Evolutionary conservation across 2,888 invertebrate species (phyloP).

Genomic region (Lochmaea crataegi): DNA sequence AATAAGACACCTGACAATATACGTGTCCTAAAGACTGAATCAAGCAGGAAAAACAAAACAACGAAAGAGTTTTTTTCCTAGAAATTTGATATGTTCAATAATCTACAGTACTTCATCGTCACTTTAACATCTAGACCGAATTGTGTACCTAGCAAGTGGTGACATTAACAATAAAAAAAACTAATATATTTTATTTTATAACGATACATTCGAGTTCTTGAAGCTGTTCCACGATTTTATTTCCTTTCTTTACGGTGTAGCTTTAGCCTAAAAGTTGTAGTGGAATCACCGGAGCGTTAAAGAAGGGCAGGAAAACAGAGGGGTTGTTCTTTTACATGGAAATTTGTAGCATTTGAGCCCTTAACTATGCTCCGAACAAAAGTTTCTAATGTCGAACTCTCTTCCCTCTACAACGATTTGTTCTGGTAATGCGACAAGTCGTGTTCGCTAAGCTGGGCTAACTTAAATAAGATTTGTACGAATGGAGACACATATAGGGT

Average conservation of each 20-base stretch:
- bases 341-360: conserved; percentile 52
- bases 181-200: too few species aligned
- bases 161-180: neutral
- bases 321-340: conserved; percentile 51
- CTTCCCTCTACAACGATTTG: conserved; percentile 25
- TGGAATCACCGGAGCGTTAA: conserved; percentile 41
- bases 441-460: conserved; percentile 17
- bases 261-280: conserved; percentile 13
- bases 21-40: too few species aligned
- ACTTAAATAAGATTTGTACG: conserved; percentile 20
- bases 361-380: conserved; percentile 49
- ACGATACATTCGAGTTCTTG: too few species aligned
- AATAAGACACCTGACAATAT: too few species aligned
- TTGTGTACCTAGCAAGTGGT: neutral
- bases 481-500: neutral
- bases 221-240: neutral
- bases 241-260: neutral
- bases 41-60: too few species aligned
- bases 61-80: too few species aligned
- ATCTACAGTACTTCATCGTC: too few species aligned
- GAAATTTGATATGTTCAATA: too few species aligned
- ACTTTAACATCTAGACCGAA: too few species aligned
- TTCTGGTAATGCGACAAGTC: conserved; percentile 39
- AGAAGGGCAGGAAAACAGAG: conserved; percentile 39
- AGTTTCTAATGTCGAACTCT: conserved; percentile 26